Base-by-base conservation (phyloP, 2,797 vertebrate genomes). In the Molossus molossus region DNA sequence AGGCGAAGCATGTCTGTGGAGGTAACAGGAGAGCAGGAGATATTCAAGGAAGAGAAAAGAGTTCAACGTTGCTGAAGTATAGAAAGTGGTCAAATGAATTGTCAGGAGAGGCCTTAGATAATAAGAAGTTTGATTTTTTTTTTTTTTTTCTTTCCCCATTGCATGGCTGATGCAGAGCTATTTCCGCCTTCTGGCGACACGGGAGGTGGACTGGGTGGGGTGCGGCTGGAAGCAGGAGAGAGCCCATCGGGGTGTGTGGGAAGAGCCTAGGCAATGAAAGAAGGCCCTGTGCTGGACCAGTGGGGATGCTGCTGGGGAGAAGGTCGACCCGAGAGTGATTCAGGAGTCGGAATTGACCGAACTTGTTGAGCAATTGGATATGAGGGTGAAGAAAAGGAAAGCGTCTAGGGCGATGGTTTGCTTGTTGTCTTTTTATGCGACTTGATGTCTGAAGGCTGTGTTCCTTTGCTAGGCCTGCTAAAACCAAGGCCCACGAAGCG, bases 311-410 rank as follows among this genome's bases (percentile, higher is more conserved):
- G 23, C 72, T 7, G 48, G 72, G 58, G 94, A 89, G 75, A 48
- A 72, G 90, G 65, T 9, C 77, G 55, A 77, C 53, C 27, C n/a
- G 93, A 94, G 33, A 69, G 69, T 90, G n/a, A 80, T 58, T 95
- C 40, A 48, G 48, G 29, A 88, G 23, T 70, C 87, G 88, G 18
- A 85, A 81, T 45, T 70, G 64, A 81, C 20, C 62, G 12, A 94
- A 70, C 4, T 90, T 90, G 20, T 29, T 79, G 27, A 92, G 33
- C 15, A 70, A 23, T 48, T 84, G n/a, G 21, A 75, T 64, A 9
- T 69, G 48, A 92, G 50, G 25, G 9, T 76, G 13, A 48, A 89
- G 58, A 60, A 29, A 67, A 25, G 33, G 48, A 53, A 83, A 17
- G 6, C 50, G 21, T 87, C 45, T 62, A 55, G 20, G 3, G n/a